Conservation (phyloP, 2,797 vertebrate genomes). For the Paedocypris micromegethes region DNA sequence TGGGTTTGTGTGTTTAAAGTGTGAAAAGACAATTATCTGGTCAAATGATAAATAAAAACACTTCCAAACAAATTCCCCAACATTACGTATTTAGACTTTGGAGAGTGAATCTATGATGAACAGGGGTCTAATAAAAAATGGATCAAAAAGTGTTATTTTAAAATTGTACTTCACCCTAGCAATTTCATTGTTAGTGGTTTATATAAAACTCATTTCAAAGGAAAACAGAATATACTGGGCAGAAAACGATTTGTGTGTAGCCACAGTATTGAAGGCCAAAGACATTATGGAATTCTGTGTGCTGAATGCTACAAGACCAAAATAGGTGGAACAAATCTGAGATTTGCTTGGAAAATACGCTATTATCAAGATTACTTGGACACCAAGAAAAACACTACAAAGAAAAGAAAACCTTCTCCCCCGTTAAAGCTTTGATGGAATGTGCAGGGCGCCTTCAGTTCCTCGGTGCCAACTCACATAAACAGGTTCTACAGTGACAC, state of each 20-base stretch:
- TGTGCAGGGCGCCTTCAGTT: conserved; percentile 16
- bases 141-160: neutral
- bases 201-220: conserved; percentile 21
- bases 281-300: conserved; percentile 36
- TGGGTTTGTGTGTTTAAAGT: too few species aligned
- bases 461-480: conserved; percentile 24
- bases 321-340: neutral
- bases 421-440: conserved; percentile 14
- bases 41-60: too few species aligned
- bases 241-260: conserved; percentile 23
- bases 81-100: too few species aligned
- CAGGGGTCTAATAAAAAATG: too few species aligned
- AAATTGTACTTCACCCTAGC: conserved; percentile 1
- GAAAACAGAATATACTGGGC: conserved; percentile 17
- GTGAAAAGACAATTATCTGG: too few species aligned
- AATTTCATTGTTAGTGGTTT: neutral
- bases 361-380: neutral
- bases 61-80: too few species aligned
- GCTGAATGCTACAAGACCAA: neutral
- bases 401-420: too few species aligned
- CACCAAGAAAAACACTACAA: neutral
- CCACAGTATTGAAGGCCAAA: neutral
- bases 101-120: too few species aligned
- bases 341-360: neutral
- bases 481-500: conserved; percentile 29